A percentile compares a stretch with the other conserved stretches of the same genome.
Conservation (phyloP, 2,113 vertebrate species). For the Dipodomys stephensi region DNA sequence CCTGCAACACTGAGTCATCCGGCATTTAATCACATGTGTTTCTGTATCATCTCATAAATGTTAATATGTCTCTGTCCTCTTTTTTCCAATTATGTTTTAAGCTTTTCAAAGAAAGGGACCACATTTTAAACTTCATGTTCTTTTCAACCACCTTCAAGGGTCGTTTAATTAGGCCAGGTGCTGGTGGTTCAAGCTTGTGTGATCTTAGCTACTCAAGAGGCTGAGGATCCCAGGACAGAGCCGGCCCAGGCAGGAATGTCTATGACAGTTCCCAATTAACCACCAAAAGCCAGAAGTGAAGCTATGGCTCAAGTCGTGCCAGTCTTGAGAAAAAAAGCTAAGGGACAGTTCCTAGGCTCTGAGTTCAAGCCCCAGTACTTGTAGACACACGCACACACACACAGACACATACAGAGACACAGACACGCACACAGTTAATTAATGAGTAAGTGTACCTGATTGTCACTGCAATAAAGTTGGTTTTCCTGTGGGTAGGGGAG, state of each 20-base stretch:
- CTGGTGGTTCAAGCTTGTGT: too few relatives aligned
- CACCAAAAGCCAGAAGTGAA: too few relatives aligned
- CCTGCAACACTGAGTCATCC: background rate
- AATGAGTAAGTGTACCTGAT: background rate
- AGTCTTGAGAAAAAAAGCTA: too few relatives aligned
- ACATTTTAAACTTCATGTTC: slow-evolving; percentile 6
- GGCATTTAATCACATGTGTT: background rate
- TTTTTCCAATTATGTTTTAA: slow-evolving; percentile 34
- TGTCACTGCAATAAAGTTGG: slow-evolving; percentile 1
- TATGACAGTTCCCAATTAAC: too few relatives aligned
- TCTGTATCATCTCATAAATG: slow-evolving; percentile 3
- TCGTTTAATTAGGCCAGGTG: background rate
- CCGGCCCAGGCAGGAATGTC: too few relatives aligned
- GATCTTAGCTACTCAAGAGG: too few relatives aligned
- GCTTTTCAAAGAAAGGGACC: background rate
- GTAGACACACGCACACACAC: too few relatives aligned
- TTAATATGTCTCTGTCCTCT: background rate
- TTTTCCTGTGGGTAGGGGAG: background rate
- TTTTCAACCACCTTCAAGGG: slow-evolving; percentile 19
- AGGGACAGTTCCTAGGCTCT: too few relatives aligned
- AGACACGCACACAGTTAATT: background rate
- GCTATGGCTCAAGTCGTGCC: too few relatives aligned
- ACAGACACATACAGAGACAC: too few relatives aligned
- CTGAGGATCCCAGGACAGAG: too few relatives aligned
- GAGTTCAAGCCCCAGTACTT: too few relatives aligned